Evolutionary conservation across 1,140 invertebrate species (phyloP), one percentile per base, ranked within the genome.

Genomic region (Trichonephila clavipes): DNA sequence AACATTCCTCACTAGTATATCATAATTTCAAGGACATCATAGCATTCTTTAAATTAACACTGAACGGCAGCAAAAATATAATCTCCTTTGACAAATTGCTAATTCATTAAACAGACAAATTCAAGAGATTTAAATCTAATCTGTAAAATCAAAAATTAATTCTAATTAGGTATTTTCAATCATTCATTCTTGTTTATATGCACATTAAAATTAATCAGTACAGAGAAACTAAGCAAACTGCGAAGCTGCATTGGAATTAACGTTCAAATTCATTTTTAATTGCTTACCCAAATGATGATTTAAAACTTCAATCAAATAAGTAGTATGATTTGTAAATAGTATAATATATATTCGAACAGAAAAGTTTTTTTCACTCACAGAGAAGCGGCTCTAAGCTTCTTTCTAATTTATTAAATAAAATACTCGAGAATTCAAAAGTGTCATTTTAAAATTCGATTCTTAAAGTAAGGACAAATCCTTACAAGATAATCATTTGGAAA

Each of bases 111-210:
- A 34, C 72, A 77, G 34, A 40, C 3, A 77, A 77, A 77, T 40
- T 77, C 28, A 34, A 34, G 16, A 40, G 34, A 77, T 77, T 77
- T 18, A 24, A 40, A 28, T 40, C 34, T 40, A 34, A 40, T 34
- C 28, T 34, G 72, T 34, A 8, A 77, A 77, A 77, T 77, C 72
- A 77, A 77, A 77, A 77, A 77, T 77, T 77, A 77, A 77, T 77
- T 34, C 24, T 77, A 77, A 77, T 77, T 77, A 77, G 72, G 72
- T 77, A 77, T 77, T 77, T 77, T 34, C 7, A 77, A 77, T 77
- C 34, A 28, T 40, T 77, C 72, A 18, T 77, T 77, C 66, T 69
- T 69, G n/a, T 69, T 69, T 69, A 69, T 69, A 14, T 77, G 18
- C 28, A 34, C 72, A 40, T 77, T 40, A 40, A 77, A 77, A 77